Conservation (phyloP, 1,140 invertebrate genomes). For the Heliconius hermathena region DNA sequence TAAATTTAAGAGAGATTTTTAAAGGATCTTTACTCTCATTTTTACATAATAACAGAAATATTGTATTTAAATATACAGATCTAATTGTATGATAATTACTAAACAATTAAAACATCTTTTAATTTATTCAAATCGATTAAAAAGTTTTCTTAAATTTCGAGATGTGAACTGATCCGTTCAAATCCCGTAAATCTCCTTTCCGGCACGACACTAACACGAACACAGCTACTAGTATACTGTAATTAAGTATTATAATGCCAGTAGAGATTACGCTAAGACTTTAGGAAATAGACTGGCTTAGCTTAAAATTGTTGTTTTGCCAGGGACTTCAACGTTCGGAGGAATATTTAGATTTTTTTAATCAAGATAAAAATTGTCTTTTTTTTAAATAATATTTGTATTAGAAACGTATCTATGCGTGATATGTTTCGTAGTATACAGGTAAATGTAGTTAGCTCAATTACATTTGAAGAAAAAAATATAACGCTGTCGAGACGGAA, state of each 20-base stretch:
- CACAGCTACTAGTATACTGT: not conserved
- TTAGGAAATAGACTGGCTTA: not conserved
- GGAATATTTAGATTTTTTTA: not conserved
- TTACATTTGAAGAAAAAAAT: no score
- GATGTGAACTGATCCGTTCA: not conserved
- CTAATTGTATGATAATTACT: not conserved
- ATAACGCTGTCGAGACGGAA: no score
- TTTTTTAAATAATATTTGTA: no score
- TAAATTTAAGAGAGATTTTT: no score
- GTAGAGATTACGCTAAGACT: constrained; percentile 1
- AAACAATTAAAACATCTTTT: not conserved
- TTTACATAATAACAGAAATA: no score
- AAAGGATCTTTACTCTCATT: no score
- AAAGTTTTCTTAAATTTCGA: not conserved
- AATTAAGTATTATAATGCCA: constrained; percentile 2
- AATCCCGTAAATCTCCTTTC: not conserved
- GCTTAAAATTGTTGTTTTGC: not conserved
- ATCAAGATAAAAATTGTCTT: not conserved
- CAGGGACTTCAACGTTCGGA: not conserved
- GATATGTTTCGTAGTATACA: no score
- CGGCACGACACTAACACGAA: constrained; percentile 3
- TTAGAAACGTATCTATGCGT: no score
- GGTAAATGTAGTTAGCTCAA: no score
- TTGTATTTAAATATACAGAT: no score
- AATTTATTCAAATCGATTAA: not conserved